Evolutionary conservation across 2,888 invertebrate species (phyloP), one percentile per base, ranked within the genome.

Genomic region (Coecobrya sp.): DNA sequence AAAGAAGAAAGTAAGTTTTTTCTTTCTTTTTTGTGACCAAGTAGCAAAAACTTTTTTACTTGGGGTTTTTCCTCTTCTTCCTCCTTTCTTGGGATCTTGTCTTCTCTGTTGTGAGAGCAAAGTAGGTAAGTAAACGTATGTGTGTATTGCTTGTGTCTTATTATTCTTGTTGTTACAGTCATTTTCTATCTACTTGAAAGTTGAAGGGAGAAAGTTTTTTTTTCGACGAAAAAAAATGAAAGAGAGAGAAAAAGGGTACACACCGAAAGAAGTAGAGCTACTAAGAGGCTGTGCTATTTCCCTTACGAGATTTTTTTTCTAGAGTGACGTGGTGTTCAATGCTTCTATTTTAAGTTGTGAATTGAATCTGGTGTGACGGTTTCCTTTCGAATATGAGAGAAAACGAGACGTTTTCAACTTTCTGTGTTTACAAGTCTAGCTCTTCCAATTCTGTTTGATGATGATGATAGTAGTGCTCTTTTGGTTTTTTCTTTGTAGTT

Each of bases 131-230:
- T 52, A 13, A 16, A 52, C 13, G 49, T 52, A 52, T 27, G 52
- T 52, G 25, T 79, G 19, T 42, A 76, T 76, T 76, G 30, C 73
- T 52, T 79, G 25, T 49, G 27, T 52, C 27, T 25, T 79, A 5
- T 49, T 79, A 11, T 25, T 10, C 27, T 79, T 52, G 79, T 79
- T 76, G 49, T 42, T 76, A 25, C 79, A 79, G 79, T 79, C 49
- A 79, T 79, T 79, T 76, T 79, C 49, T 79, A 52, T 79, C 49
- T 79, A 25, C 16, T 49, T 79, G 49, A 79, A 52, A 79, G 52
- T 27, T 25, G 52, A 42, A 42, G 42, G 30, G 27, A 52, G 52
- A 79, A 79, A 49, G 25, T 55, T 79, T 49, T 25, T 79, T 36
- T 76, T 27, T 42, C n/a, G n/a, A n/a, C n/a, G 45, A 45, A 45